Conservation (phyloP, 2,888 invertebrate species). For the Lasioglossum figueresi region DNA sequence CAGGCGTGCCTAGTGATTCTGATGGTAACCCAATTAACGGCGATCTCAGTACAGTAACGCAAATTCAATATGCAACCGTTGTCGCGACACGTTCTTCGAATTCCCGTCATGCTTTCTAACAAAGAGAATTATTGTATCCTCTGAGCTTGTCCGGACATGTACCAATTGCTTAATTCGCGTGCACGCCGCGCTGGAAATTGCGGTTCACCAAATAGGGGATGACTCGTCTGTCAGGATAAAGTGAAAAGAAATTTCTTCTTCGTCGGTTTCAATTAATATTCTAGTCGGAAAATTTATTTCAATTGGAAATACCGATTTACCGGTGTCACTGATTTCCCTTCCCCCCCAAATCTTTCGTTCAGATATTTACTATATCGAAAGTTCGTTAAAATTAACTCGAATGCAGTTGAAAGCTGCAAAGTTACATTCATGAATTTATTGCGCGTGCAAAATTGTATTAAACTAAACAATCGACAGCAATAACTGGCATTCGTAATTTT, state of each 20-base stretch:
- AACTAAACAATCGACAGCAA: not conserved
- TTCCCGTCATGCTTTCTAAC: constrained; percentile 55
- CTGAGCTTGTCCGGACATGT: constrained; percentile 47
- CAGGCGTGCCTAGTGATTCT: constrained; percentile 52
- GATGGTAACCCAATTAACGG: constrained; percentile 53
- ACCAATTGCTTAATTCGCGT: constrained; percentile 49
- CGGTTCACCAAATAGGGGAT: not conserved
- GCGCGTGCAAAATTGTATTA: not conserved
- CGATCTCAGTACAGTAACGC: constrained; percentile 56
- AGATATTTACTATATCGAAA: not conserved
- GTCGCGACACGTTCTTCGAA: constrained; percentile 54
- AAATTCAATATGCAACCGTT: constrained; percentile 54
- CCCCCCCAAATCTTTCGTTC: not conserved
- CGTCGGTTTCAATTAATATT: not conserved
- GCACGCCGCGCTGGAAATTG: constrained; percentile 21
- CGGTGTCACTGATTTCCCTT: not conserved
- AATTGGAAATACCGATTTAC: not conserved
- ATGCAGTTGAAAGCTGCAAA: not conserved
- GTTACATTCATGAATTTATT: not conserved
- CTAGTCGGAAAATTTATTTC: not conserved
- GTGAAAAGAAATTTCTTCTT: not conserved
- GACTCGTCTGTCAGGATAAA: not conserved
- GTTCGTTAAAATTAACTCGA: not conserved
- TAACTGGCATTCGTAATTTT: not conserved
- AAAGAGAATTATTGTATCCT: constrained; percentile 53